Conservation (phyloP, 2,797 vertebrate genomes). For the Holocentrus rufus region DNA sequence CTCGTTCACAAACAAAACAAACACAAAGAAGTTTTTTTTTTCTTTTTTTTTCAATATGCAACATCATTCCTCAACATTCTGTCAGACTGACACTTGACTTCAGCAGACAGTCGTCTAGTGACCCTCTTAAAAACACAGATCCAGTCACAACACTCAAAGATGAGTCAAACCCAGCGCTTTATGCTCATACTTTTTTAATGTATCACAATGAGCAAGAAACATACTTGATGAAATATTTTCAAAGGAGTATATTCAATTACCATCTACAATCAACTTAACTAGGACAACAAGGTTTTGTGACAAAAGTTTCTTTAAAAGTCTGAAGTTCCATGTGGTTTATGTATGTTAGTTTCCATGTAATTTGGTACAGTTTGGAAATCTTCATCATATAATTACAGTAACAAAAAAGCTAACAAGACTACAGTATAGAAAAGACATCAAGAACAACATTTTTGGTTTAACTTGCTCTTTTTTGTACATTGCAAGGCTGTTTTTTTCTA, state of each 20-base stretch:
- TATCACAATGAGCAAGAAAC: constrained; percentile 99
- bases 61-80: too few species aligned
- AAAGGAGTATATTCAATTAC: constrained; percentile 99
- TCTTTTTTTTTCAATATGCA: too few species aligned
- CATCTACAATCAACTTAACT: constrained; percentile 99
- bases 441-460: constrained; percentile 99
- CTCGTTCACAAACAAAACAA: too few species aligned
- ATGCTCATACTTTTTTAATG: constrained; percentile 99
- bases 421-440: constrained; percentile 99
- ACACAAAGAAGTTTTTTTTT: too few species aligned
- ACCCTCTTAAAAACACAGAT: constrained; percentile 3
- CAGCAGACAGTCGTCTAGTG: not conserved
- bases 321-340: constrained; percentile 97
- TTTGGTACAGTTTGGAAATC: constrained; percentile 99
- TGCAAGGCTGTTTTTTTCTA: constrained; percentile 99
- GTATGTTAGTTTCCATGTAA: constrained; percentile 97
- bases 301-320: constrained; percentile 98
- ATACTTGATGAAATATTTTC: constrained; percentile 99
- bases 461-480: constrained; percentile 99
- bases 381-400: constrained; percentile 99
- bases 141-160: constrained; percentile 55
- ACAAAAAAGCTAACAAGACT: constrained; percentile 99
- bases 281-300: constrained; percentile 99
- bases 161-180: constrained; percentile 72
- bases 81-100: not conserved